Evolutionary conservation across 2,888 invertebrate genomes (phyloP).

Genomic region (Tipula vernalis): DNA sequence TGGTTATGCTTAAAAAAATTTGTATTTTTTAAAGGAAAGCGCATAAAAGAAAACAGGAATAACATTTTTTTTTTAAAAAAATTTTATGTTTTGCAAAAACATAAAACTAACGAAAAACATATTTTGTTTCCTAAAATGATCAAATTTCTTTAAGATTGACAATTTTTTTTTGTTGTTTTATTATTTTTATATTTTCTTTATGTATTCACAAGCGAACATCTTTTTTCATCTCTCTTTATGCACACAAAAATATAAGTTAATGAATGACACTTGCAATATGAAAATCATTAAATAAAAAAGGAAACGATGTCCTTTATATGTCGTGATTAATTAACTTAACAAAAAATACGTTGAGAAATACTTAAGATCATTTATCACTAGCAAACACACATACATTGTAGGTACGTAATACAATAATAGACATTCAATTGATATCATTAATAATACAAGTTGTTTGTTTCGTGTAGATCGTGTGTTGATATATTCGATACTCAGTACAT

Average conservation of each 20-base stretch:
- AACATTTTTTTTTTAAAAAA: background rate
- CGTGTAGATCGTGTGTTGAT: background rate
- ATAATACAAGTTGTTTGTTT: background rate
- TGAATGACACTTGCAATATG: background rate
- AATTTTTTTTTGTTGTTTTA: background rate
- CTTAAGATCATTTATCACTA: background rate
- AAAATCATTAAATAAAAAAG: background rate
- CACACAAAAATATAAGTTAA: background rate
- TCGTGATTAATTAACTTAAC: background rate
- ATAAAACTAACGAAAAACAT: background rate
- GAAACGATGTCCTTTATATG: background rate
- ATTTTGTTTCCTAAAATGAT: slow-evolving; percentile 10
- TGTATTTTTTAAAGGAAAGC: background rate
- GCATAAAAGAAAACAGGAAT: background rate
- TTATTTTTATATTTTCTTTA: background rate
- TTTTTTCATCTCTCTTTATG: background rate
- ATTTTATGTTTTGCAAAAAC: slow-evolving; percentile 5
- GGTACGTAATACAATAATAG: background rate
- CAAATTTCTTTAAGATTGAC: slow-evolving; percentile 8
- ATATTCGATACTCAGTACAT: background rate
- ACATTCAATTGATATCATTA: background rate
- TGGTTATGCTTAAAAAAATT: background rate
- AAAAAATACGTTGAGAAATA: background rate
- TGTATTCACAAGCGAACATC: background rate
- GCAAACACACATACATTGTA: background rate